Base-by-base conservation (phyloP, 1,140 invertebrate species). In the Sitobion miscanthi region DNA sequence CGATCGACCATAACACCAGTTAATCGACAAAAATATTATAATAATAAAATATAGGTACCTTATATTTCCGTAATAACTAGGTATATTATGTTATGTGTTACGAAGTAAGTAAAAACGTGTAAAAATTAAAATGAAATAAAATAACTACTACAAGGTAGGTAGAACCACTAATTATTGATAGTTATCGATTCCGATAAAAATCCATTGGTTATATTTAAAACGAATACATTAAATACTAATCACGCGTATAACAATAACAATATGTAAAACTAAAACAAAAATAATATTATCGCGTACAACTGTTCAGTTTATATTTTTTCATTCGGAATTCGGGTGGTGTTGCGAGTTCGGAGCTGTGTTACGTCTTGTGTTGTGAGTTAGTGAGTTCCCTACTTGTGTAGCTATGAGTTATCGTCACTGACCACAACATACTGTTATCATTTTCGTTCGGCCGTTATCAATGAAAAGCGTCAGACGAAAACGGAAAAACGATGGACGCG, bases 141-240 rank as follows among this genome's bases (percentile, higher is more conserved):
- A 77, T 17, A 77, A 77, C 11, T 77, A n/a, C 14, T 69, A 3
- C 8, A 25, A 30, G 0, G 62, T n/a, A n/a, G 62, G 25, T n/a
- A 69, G 62, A n/a, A 17, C 30, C 30, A n/a, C 62, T 5, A n/a
- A 69, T n/a, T 69, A 69, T n/a, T 69, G n/a, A 69, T 77, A 77
- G n/a, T n/a, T 77, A 77, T 77, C n/a, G 30, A 4, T 77, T n/a
- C 62, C 62, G 62, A 77, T n/a, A 77, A 77, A 77, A 77, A 77
- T 77, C 62, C 62, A 77, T 77, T 77, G 62, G 5, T 77, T 77
- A 77, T n/a, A 77, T 69, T 77, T 77, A 77, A 77, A 77, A 77
- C 14, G 14, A 35, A n/a, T 77, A 77, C n/a, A 77, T n/a, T 77
- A 77, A 77, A 35, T n/a, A 17, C 62, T 77, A 17, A 77, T 77